A percentile compares a stretch with the other conserved stretches of the same genome.
phyloP scores from a whole-genome alignment of 2,113 vertebrate species.

The Nothocercus nigrocapillus region DNA sequence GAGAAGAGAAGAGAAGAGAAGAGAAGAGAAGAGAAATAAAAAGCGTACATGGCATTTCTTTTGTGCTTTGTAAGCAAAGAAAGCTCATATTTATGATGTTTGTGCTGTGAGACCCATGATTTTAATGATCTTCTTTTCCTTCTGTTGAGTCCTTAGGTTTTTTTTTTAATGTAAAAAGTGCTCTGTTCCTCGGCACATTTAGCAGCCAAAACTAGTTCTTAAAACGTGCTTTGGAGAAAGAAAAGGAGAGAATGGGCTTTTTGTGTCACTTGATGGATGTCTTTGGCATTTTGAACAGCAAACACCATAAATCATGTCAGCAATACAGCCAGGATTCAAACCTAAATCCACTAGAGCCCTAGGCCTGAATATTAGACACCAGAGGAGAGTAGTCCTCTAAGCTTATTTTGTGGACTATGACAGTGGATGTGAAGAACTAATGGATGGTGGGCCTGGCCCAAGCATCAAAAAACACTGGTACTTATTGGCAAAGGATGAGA shows the following conservation, averaged over 20 bases:
- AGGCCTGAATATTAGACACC: neutral
- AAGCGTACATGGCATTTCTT: neutral
- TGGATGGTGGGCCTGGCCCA: neutral
- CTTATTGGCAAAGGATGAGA: neutral
- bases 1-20: neutral
- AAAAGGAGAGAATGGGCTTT: neutral
- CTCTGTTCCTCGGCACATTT: neutral
- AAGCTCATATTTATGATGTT: neutral
- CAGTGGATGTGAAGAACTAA: neutral
- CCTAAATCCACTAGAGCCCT: neutral
- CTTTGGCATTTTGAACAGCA: slow-evolving; percentile 13
- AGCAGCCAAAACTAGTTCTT: neutral
- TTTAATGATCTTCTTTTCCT: neutral
- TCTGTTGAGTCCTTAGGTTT: neutral
- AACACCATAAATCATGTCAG: slow-evolving; percentile 30
- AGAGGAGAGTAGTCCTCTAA: neutral
- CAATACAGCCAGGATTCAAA: neutral
- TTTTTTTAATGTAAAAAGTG: neutral
- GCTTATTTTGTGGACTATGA: neutral
- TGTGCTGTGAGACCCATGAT: neutral
- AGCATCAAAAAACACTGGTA: neutral
- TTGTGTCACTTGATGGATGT: slow-evolving; percentile 2
- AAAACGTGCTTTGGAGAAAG: slow-evolving; percentile 14
- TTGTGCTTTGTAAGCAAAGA: neutral
- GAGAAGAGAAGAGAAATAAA: neutral